Conservation (phyloP, 1,140 invertebrate genomes). For the Brachionus manjavacas region DNA sequence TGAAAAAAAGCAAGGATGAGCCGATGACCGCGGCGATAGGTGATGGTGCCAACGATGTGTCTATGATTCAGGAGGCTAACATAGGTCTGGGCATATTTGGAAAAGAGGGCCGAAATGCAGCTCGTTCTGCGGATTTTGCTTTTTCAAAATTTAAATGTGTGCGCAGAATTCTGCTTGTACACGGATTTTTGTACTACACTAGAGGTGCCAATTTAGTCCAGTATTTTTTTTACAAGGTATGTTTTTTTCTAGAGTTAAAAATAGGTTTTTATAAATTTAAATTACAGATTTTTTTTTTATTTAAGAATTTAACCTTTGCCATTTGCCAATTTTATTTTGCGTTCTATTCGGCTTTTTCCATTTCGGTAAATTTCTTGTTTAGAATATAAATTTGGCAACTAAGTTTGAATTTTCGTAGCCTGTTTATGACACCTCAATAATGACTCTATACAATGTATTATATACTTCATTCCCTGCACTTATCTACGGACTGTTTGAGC, state of each 20-base stretch:
- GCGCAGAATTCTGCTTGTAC: constrained; percentile 77
- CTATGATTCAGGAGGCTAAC: constrained; percentile 90
- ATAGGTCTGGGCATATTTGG: constrained; percentile 88
- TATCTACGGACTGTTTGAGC: constrained; percentile 36
- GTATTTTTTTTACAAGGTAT: constrained; percentile 97
- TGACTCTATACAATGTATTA: constrained; percentile 90
- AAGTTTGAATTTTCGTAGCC: constrained; percentile 70
- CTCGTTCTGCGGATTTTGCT: constrained; percentile 94
- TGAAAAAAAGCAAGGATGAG: constrained; percentile 48
- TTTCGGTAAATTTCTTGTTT: not conserved
- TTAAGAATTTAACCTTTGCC: constrained; percentile 63
- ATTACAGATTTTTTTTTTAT: too few species aligned
- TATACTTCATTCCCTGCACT: constrained; percentile 32
- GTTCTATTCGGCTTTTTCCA: constrained; percentile 19
- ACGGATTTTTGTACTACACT: constrained; percentile 95
- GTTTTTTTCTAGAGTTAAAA: too few species aligned
- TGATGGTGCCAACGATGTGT: constrained; percentile 93
- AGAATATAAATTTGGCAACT: too few species aligned
- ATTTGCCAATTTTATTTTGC: constrained; percentile 41
- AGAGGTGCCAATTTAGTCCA: constrained; percentile 82
- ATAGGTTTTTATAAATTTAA: too few species aligned
- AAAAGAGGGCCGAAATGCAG: constrained; percentile 88
- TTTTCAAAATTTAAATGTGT: constrained; percentile 82
- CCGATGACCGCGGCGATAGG: constrained; percentile 60
- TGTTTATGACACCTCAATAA: constrained; percentile 94